Conservation (phyloP, 30 jellyfish, hydroid and myxozoan species). For the Mastigias papua region DNA sequence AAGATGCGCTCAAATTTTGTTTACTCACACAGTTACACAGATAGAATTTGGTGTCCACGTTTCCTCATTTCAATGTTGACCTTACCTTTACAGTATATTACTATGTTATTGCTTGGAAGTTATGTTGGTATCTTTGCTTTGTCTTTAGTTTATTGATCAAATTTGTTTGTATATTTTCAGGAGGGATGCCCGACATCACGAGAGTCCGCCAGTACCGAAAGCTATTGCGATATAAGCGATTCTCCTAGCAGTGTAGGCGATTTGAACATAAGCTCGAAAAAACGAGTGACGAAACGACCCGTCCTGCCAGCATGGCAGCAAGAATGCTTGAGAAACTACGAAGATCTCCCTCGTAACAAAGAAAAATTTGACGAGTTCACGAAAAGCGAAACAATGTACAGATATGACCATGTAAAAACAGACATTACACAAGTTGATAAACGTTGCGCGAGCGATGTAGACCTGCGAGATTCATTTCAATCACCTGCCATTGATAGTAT, state of each 20-base stretch:
- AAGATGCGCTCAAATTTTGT: too few species aligned
- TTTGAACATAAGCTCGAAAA: constrained; percentile 16
- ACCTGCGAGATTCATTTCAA: constrained; percentile 1
- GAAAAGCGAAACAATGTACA: constrained; percentile 46
- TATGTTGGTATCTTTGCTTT: too few species aligned
- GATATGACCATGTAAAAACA: not conserved
- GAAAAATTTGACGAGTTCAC: constrained; percentile 23
- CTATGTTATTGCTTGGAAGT: too few species aligned
- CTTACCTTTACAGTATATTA: too few species aligned
- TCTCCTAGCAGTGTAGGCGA: constrained; percentile 57
- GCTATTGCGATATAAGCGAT: constrained; percentile 69
- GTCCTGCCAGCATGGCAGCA: constrained; percentile 69
- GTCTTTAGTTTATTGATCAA: too few species aligned
- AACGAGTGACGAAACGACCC: constrained; percentile 56
- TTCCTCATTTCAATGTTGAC: too few species aligned
- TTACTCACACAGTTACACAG: too few species aligned
- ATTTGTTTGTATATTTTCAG: not conserved
- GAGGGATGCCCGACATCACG: constrained; percentile 62
- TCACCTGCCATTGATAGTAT: not conserved
- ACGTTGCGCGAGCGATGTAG: constrained; percentile 26
- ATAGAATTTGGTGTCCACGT: too few species aligned
- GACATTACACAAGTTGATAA: not conserved
- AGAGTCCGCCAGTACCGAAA: constrained; percentile 63
- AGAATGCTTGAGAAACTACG: constrained; percentile 66
- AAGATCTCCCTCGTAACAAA: not conserved